Base-by-base conservation (phyloP, 2,888 invertebrate genomes). In the Mechanitis mazaeus region DNA sequence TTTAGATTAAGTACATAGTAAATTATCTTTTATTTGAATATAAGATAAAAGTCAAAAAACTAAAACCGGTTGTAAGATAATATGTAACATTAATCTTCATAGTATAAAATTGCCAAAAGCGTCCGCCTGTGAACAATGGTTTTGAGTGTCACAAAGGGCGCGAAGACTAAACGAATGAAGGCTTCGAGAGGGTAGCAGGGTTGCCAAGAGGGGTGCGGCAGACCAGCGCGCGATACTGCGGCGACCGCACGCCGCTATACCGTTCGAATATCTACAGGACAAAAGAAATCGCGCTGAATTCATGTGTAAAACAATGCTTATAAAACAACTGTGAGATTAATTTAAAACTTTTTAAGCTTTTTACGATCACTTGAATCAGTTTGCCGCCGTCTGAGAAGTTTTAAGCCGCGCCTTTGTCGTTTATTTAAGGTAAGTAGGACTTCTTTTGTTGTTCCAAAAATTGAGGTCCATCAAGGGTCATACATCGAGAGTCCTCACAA, bases 131-230 rank as follows among this genome's bases (percentile, higher is more conserved):
- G 83, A 83, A 84, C 85, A 86, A 87, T 82, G 83, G 86, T 85
- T 84, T 87, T 79, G 77, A 87, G 87, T 89, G 85, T 87, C 86
- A 87, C 87, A 87, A 85, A 87, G 87, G 87, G 87, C 84, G 87
- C 85, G 85, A 87, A 87, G 82, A 80, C 81, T 84, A 83, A 87
- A 81, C 86, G 84, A 84, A 80, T 79, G 80, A 82, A 84, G 83
- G 81, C 79, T 83, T 75, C 69, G 71, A 73, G 69, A 69, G 74
- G 78, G 73, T 73, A 67, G 70, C 68, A 68, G 66, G 70, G 65
- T 75, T 70, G 65, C 67, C 47, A 70, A 70, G 74, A 66, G 74
- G 75, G 74, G 71, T 65, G 71, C 70, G 68, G 72, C 72, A 88
- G 88, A 89, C 75, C 76, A 70, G 70, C 80, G 78, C 85, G 82